phyloP scores from a whole-genome alignment of 2,888 invertebrate species.

The Azorinus chamasolen region DNA sequence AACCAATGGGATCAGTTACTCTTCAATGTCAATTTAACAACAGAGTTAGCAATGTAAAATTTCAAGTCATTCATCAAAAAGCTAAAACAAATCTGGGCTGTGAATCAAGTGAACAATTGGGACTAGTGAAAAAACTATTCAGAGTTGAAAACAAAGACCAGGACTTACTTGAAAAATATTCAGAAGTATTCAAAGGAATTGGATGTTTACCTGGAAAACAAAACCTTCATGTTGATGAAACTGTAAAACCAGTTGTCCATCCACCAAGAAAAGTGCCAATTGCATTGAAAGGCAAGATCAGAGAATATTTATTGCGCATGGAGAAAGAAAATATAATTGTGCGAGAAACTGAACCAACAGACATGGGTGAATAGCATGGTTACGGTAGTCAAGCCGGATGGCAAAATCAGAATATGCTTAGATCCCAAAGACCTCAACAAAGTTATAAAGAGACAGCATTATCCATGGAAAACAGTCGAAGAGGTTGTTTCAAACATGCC shows the following conservation, averaged over 20 bases:
- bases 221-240: conserved; percentile 21
- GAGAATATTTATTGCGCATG: conserved; percentile 45
- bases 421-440: conserved; percentile 51
- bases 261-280: conserved; percentile 41
- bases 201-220: conserved; percentile 35
- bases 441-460: conserved; percentile 43
- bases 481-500: conserved; percentile 45
- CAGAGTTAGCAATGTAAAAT: no score
- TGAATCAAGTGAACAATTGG: no score
- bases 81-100: not conserved
- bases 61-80: not conserved
- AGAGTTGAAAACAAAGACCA: not conserved
- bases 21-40: not conserved
- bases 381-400: conserved; percentile 35
- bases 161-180: conserved; percentile 1
- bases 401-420: conserved; percentile 29
- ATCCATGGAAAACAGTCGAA: conserved; percentile 47
- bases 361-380: conserved; percentile 53
- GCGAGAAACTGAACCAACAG: conserved; percentile 47
- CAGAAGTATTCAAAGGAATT: conserved; percentile 23
- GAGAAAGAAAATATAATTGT: conserved; percentile 35
- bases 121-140: not conserved
- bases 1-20: not conserved
- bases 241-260: conserved; percentile 45
- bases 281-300: conserved; percentile 40